A percentile compares a stretch with the other conserved stretches of the same genome.
These are phyloP conservation scores for Lerema accius DNA, from an alignment of 1,140 invertebrate species.

Conservation along the genomic window DNA sequence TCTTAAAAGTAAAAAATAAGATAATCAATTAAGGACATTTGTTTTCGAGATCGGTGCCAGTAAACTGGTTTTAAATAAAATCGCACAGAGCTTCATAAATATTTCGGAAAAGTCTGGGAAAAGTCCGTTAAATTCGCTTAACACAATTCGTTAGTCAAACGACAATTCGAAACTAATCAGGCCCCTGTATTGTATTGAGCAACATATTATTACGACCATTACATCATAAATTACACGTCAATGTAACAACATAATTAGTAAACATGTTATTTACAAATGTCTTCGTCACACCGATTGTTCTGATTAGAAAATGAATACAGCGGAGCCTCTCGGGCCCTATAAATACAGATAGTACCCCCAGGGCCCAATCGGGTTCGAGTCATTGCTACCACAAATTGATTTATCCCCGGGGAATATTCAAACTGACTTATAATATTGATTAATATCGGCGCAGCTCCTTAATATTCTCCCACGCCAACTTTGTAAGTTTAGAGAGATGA, in stretches of 20 bases:
- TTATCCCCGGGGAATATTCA: slow-evolving; percentile 60
- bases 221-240: not conserved
- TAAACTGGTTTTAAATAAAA: too few species aligned
- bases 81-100: too few species aligned
- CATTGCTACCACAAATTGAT: slow-evolving; percentile 65
- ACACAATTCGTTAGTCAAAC: too few species aligned
- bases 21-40: too few species aligned
- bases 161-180: too few species aligned
- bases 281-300: slow-evolving; percentile 13
- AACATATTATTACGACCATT: too few species aligned
- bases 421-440: slow-evolving; percentile 37
- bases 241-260: not conserved
- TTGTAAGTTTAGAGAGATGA: slow-evolving; percentile 27
- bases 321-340: slow-evolving; percentile 50
- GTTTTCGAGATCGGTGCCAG: too few species aligned
- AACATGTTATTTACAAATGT: slow-evolving; percentile 6
- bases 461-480: slow-evolving; percentile 29
- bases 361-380: slow-evolving; percentile 57
- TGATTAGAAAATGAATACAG: slow-evolving; percentile 31
- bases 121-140: too few species aligned
- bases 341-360: slow-evolving; percentile 56
- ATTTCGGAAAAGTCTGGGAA: too few species aligned
- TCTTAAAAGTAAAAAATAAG: too few species aligned
- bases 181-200: too few species aligned
- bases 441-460: slow-evolving; percentile 27